Evolutionary conservation across 2,113 vertebrate genomes (phyloP).

Genomic region (Crocuta crocuta): DNA sequence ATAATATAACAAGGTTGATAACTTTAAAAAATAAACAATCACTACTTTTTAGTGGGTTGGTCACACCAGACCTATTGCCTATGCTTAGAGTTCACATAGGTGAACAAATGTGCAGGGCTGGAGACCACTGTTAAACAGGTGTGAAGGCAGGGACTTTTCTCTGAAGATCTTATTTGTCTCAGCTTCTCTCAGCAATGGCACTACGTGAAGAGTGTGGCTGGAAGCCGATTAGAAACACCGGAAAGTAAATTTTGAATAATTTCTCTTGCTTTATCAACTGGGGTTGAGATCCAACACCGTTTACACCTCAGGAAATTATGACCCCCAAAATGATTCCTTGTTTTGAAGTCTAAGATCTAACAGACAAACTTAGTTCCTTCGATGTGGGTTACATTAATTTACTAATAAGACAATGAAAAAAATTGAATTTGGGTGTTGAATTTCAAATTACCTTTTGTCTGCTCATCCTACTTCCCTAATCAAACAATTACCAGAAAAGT

Average conservation of each 20-base stretch:
- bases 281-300: background rate
- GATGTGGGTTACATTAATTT: background rate
- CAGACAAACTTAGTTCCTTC: background rate
- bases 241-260: background rate
- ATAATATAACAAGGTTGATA: background rate
- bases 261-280: background rate
- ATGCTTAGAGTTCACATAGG: background rate
- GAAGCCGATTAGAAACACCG: background rate
- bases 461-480: background rate
- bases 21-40: background rate
- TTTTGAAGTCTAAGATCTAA: background rate
- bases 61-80: background rate
- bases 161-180: background rate
- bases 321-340: background rate
- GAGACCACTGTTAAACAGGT: background rate
- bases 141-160: background rate
- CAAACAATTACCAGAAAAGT: background rate
- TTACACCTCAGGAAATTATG: background rate
- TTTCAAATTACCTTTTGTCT: background rate
- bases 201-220: background rate
- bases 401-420: slow-evolving; percentile 6
- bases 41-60: background rate
- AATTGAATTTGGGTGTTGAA: background rate
- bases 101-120: background rate
- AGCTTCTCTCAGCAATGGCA: background rate